Conservation (phyloP, 2,888 invertebrate species). For the Hedychridium roseum region DNA sequence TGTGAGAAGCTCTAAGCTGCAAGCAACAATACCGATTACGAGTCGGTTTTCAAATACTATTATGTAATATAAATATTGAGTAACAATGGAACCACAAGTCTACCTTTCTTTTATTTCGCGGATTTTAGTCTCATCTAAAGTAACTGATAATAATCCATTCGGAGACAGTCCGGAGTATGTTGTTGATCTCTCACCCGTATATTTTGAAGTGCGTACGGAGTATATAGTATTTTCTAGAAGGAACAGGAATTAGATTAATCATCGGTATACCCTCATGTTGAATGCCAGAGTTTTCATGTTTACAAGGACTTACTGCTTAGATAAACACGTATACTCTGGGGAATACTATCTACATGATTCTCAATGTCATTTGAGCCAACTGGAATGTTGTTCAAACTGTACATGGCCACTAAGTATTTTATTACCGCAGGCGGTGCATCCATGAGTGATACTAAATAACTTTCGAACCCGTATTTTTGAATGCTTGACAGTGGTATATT, state of each 20-base stretch:
- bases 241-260: conserved; percentile 9
- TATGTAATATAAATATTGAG: too few relatives aligned
- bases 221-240: conserved; percentile 69
- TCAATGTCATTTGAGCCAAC: conserved; percentile 73
- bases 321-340: conserved; percentile 68
- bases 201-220: conserved; percentile 70
- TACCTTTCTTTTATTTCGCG: conserved; percentile 55
- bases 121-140: conserved; percentile 68
- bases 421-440: conserved; percentile 76
- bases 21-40: conserved; percentile 43
- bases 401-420: conserved; percentile 73
- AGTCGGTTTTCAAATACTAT: conserved; percentile 10
- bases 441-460: conserved; percentile 74
- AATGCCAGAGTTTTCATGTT: too few relatives aligned
- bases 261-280: background rate
- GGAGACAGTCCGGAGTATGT: conserved; percentile 67
- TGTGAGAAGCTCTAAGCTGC: conserved; percentile 52
- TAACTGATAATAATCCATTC: conserved; percentile 68
- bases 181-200: conserved; percentile 71
- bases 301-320: conserved; percentile 74
- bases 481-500: conserved; percentile 49
- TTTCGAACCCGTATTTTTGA: conserved; percentile 71
- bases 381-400: conserved; percentile 75
- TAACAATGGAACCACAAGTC: conserved; percentile 1
- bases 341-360: conserved; percentile 69